Base-by-base conservation (phyloP, 2,797 vertebrate species). In the Notamacropus eugenii region DNA sequence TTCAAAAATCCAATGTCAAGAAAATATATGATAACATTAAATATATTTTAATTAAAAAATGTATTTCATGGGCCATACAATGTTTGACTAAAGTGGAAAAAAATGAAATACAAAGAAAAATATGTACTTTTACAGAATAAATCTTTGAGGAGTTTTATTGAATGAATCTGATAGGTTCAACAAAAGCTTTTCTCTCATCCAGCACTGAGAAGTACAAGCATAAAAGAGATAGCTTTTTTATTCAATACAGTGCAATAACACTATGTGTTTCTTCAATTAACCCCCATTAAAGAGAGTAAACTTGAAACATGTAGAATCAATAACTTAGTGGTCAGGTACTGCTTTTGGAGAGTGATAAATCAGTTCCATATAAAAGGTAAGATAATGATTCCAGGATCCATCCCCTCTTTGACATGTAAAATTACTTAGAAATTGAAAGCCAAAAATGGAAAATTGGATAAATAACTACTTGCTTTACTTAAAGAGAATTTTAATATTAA, bases 381-480 rank as follows among this genome's bases (percentile, higher is more conserved):
- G 92, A 12, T 97, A 90, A 0, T 99, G 98, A 97, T 98, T 99
- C 99, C 99, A 99, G 4, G 99, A 99, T 10, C 99, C 99, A 56
- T 99, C 99, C 95, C 99, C 99, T 92, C 98, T 99, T 16, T 98
- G 50, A 93, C 99, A 74, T 5, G n/a, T 74, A 40, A 74, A 74
- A 74, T 22, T 74, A 74, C 5, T 82, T 82, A 46, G n/a, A 82
- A 46, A 82, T 9, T 82, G n/a, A 82, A 82, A 46, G 22, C 67
- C 22, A 82, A 40, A 82, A 19, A 82, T 16, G 34, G 62, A 82
- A 82, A n/a, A 74, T 40, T 74, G 14, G 31, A 62, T 40, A 74
- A 74, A 40, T 74, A 16, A 6, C 34, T 40, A 1, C 40, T 74
- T 74, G 62, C 34, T 40, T 40, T n/a, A 67, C 12, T n/a, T 34